Conservation (phyloP, 1,140 invertebrate species). For the Maconellicoccus hirsutus region DNA sequence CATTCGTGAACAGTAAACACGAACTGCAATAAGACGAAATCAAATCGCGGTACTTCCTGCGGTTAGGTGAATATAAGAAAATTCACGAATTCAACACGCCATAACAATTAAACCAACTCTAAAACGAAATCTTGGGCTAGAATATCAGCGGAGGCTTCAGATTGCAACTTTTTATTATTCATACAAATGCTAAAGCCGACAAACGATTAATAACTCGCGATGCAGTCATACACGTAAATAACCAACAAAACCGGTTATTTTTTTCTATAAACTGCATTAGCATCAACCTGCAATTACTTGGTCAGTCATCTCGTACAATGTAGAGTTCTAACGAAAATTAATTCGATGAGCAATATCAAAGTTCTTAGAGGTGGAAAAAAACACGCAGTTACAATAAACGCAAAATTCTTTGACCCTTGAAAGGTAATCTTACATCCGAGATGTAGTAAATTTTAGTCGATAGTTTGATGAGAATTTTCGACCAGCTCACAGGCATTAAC, state of each 20-base stretch:
- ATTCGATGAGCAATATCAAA: background rate
- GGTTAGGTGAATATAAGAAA: background rate
- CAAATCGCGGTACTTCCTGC: background rate
- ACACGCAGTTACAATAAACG: background rate
- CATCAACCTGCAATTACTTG: slow-evolving; percentile 8
- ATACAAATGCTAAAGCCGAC: background rate
- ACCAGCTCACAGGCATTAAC: background rate
- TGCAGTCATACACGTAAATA: background rate
- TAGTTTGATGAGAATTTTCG: background rate
- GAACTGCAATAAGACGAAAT: background rate
- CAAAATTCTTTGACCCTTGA: background rate
- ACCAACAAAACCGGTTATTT: background rate
- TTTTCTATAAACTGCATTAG: background rate
- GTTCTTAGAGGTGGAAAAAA: background rate
- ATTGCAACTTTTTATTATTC: slow-evolving; percentile 2
- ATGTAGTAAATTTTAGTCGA: background rate
- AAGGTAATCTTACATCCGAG: background rate
- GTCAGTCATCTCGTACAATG: background rate
- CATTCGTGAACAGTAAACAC: background rate
- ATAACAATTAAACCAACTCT: background rate
- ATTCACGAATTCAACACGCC: background rate
- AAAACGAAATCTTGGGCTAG: background rate
- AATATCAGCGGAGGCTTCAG: background rate
- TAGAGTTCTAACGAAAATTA: background rate
- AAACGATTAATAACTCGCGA: background rate